Evolutionary conservation across 2,888 invertebrate species (phyloP), one percentile per base, ranked within the genome.

Genomic region (Brachylomia viminalis): DNA sequence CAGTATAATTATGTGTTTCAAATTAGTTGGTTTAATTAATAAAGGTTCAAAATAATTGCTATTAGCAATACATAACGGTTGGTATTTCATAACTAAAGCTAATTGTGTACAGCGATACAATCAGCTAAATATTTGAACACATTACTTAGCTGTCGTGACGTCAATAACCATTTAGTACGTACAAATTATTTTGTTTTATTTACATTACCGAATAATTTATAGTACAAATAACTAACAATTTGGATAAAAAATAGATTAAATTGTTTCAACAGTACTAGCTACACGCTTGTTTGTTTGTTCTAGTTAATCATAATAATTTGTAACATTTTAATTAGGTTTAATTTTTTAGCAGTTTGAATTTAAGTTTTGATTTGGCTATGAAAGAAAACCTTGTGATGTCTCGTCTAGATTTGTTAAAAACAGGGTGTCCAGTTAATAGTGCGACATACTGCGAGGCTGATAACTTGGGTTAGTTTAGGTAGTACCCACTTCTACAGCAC

Each of bases 111-210:
- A 45, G 56, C 87, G 87, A 88, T 88, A 88, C 67, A 45, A 88
- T 87, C 89, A 72, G 76, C 67, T n/a, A 76, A 83, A 83, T 85
- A 80, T 83, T 84, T 84, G 54, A 82, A 84, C 84, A 79, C 77
- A 72, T 80, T 83, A 74, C 61, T 27, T 52, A 52, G 47, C n/a
- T 75, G 56, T 58, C 77, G 77, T 84, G 68, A 66, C 84, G 68
- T 74, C 72, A 75, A 67, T 69, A 62, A 54, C 75, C 56, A 70
- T 77, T 83, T 66, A 75, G 58, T 62, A 27, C 54, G 54, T 62
- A 83, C 77, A 80, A 85, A 85, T 85, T 86, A 72, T 76, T 77
- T 69, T 62, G 69, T 78, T 78, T 54, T 70, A 74, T 80, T 83
- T 71, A 86, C 75, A 67, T 66, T 38, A n/a, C 23, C 11, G 52